A percentile compares a stretch with the other conserved stretches of the same genome.
Conservation (phyloP, 2,797 vertebrate species). For the Pipistrellus nathusii region DNA sequence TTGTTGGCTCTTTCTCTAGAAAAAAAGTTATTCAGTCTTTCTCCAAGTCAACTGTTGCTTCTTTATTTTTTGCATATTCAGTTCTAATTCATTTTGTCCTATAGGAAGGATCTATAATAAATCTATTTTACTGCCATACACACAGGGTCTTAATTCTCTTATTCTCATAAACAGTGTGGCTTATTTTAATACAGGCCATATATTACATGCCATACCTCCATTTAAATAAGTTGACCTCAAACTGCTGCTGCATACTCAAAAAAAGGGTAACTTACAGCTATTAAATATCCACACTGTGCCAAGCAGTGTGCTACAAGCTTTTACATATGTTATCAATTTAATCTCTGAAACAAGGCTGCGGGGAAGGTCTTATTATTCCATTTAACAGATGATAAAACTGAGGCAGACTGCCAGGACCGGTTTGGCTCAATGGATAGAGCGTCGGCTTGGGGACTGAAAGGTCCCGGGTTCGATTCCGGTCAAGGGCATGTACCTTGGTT, state of each 20-base stretch:
- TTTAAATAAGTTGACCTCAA: constrained; percentile 32
- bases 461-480: too few relatives aligned
- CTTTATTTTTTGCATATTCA: neutral
- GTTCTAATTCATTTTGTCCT: constrained; percentile 31
- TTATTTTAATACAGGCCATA: neutral
- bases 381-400: constrained; percentile 29
- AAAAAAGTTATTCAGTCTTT: neutral
- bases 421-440: too few relatives aligned
- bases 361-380: neutral
- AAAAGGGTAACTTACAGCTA: neutral
- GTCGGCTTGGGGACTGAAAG: too few relatives aligned
- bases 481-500: too few relatives aligned
- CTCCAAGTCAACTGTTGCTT: neutral
- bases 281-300: neutral
- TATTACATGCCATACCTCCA: neutral
- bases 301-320: neutral
- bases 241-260: neutral
- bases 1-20: constrained; percentile 22
- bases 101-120: neutral
- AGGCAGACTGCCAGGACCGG: constrained; percentile 34
- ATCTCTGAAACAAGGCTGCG: neutral
- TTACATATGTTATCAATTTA: neutral
- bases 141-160: constrained; percentile 5
- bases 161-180: constrained; percentile 8
- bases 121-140: neutral